Base-by-base conservation (phyloP, 2,113 vertebrate genomes). In the Hucho hucho region DNA sequence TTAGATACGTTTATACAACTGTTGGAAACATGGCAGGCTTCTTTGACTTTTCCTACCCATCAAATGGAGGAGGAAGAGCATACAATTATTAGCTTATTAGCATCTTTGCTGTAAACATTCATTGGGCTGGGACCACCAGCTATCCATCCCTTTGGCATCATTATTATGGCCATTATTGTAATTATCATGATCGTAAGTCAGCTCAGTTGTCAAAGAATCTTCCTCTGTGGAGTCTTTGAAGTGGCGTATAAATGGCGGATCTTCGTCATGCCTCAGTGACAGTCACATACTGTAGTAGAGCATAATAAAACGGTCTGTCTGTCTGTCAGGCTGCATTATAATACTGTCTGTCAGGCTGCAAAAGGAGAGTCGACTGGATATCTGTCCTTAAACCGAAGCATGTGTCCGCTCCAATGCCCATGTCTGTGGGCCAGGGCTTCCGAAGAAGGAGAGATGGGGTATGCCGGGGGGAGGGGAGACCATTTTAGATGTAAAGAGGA, bases 91-190 rank as follows among this genome's bases (percentile, higher is more conserved):
- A 92, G 90, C 90, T 92, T 92, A 92, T 92, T 92, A 87, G 87
- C 87, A 89, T 90, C 83, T 87, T 84, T 83, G 88, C 87, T 92
- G 88, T 92, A 92, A 92, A 92, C 90, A 92, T 91, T 88, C 86
- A 89, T 88, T 90, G 12, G 82, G 86, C 89, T 88, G 88, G 84
- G 85, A 88, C 86, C 81, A 80, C 81, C 85, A 75, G 84, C 82
- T 69, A 74, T 86, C 84, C 84, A 69, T 85, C 75, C 37, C 37
- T 43, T 72, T 75, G 86, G 81, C 86, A 76, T 87, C 75, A 84
- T 65, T 81, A 37, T 29, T 7, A 32, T 6, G 3, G 4, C 28
- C 29, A 4, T 7, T 81, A 87, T 81, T 83, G 77, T 89, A 84
- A 81, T 86, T 80, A 1, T 81, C 86, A 88, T 82, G 87, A 88